Evolutionary conservation across 1,140 invertebrate species (phyloP), one percentile per base, ranked within the genome.

Genomic region (Hycleus phaleratus): DNA sequence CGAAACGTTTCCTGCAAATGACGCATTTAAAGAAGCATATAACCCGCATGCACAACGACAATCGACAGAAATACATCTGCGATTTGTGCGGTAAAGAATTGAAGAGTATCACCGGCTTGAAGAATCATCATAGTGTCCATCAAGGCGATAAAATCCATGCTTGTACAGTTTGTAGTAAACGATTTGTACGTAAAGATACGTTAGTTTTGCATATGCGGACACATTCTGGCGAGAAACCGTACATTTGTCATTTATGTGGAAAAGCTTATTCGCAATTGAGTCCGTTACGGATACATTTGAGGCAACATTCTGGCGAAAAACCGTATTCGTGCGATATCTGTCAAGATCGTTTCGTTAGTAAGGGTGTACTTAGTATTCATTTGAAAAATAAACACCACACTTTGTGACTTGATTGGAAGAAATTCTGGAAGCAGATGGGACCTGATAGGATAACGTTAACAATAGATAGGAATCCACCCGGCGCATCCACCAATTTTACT

Each of bases 221-320:
- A 1, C 85, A 86, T 68, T 82, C 78, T 42, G 79, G 88, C 7
- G 84, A 88, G 63, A 80, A 85, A 62, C 88, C 87, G 0, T 89
- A 87, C 70, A 78, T 80, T 65, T 90, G 87, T 68, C 74, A 76
- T 42, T 77, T 80, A 45, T 90, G 88, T 70, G 74, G 78, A 4
- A 82, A 87, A 66, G 79, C 78, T 0, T 84, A 83, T 64, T 66
- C 65, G 7, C 65, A 67, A 44, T 62, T 60, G 38, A 64, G 57
- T 49, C 61, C 63, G 2, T 60, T 72, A 42, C 69, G 61, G 12
- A 63, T 68, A 32, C 77, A 77, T 46, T 72, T 75, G 70, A 70
- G 73, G 62, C 71, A 73, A 32, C 83, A 86, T 65, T 82, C 81
- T 0, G 79, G 81, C 2, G 52, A 74, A 74, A 38, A 60, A 32